Base-by-base conservation (phyloP, 2,797 vertebrate genomes). In the Lycodopsis pacificus region DNA sequence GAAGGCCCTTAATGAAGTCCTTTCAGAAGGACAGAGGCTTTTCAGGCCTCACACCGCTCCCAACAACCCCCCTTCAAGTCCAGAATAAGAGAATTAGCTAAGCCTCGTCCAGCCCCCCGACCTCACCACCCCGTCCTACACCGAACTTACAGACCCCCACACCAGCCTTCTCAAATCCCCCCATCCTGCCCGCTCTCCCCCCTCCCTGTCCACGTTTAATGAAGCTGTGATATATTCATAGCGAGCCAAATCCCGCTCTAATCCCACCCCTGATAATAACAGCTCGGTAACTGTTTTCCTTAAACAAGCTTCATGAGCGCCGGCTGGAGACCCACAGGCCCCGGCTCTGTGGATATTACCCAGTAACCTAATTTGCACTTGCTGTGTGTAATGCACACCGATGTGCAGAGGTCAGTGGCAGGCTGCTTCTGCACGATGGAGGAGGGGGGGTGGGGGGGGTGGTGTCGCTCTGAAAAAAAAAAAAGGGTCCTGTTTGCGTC, bases 281-380 rank as follows among this genome's bases (percentile, higher is more conserved):
- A 81, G 89, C 90, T 86, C 85, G 79, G 89, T 91, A 93, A 92
- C 88, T 92, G 92, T 93, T 94, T 87, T 92, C 90, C 91, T 93
- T 91, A 92, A 90, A 88, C 85, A 80, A 83, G 87, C 86, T 88
- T 80, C 82, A 80, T 40, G 61, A 86, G 89, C 77, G 63, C 79
- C 84, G 89, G 83, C 86, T 67, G 56, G 72, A 86, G 89, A 86
- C 91, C 90, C 75, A 73, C 54, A 27, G 86, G 88, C 87, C 79
- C 75, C 82, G 59, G 80, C 89, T 81, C 79, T 80, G 81, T 91
- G 91, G 91, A 86, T 87, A 92, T 91, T 93, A 91, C 87, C 88
- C 89, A 84, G 67, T 94, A 92, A 94, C 93, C 91, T 94, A 93
- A 95, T 95, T 94, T 95, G 89, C 94, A 94, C 94, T 92, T 90